Base-by-base conservation (phyloP, 2,797 vertebrate genomes). In the Mormyrus proboscirostris region DNA sequence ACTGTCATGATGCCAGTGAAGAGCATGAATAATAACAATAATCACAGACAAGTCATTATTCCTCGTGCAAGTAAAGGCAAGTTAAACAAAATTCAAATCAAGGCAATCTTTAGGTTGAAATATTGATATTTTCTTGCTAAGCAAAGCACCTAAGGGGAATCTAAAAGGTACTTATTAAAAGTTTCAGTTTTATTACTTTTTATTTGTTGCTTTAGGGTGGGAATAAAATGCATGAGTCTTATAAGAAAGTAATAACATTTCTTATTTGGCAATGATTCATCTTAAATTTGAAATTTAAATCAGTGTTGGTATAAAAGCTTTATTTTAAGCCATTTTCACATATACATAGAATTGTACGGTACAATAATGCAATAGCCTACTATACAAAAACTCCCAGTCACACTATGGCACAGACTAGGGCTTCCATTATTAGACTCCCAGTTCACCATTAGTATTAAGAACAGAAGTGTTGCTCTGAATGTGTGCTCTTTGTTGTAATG, bases 121-220 rank as follows among this genome's bases (percentile, higher is more conserved):
- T 85, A 92, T 93, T 92, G 89, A 94, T 93, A 93, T 94, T 91
- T 92, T 92, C 90, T 91, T 93, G 92, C 93, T 92, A 90, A 91
- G 93, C 90, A 94, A 94, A 91, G 93, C 92, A 93, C 93, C 93
- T 91, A 88, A 73, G 92, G 91, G 92, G 92, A 90, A 90, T 91
- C 91, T 89, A 88, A 93, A 91, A 92, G 89, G 89, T 93, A 92
- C 92, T 95, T 95, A 96, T 96, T 95, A 95, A 95, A 95, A 95
- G 94, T 95, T 95, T 94, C 92, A 88, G 92, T 94, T 93, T 93
- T 95, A 95, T 95, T 95, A 94, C 92, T 90, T 95, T 95, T 95
- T 94, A 95, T 95, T 94, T 94, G 92, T 95, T 92, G 94, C 95
- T 95, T 91, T 53, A 90, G 93, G 94, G 93, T 88, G 88, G 92